Base-by-base conservation (phyloP, 2,797 vertebrate species). In the Okamejei kenojei region DNA sequence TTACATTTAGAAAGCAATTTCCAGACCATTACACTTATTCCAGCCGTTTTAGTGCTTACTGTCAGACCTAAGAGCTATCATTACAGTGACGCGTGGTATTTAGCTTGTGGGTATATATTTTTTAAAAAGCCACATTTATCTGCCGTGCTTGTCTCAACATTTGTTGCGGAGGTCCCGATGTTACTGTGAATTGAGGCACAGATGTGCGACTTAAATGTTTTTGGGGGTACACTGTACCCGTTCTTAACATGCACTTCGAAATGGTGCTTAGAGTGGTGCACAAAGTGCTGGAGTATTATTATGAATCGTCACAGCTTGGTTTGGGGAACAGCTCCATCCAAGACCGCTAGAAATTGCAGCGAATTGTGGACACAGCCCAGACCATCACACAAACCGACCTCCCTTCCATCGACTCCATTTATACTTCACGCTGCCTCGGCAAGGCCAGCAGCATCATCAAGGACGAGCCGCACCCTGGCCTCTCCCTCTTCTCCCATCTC, bases 1-100 rank as follows among this genome's bases (percentile, higher is more conserved):
- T 88, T 88, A 88, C 65, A 88, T 88, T 88, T 68, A 88, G 84
- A 68, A 86, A 88, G 84, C 84, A 88, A 88, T 88, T 88, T 88
- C 61, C 84, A 65, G 61, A n/a, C 84, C 84, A 88, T 68, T 88
- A 68, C 84, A 88, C 84, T 35, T 88, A 88, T 88, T 88, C 63
- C 63, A 35, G 61, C 7, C 63, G 19, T 88, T 88, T 88, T 88
- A 88, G 63, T 86, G 63, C 84, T 88, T 63, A 88, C 61, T 68
- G 61, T 88, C 61, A 88, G 17, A 35, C 61, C 63, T 68, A 88
- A 88, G 84, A 88, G 84, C 84, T 68, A 65, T 88, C 17, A 88
- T 88, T 68, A 65, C 17, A 65, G 61, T 68, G 61, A 68, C 23
- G 58, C 5, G 32, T 68, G 65, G 84, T 68, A 68, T 88, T 88